Base-by-base conservation (phyloP, 2,113 vertebrate species). In the Lophura nycthemera region DNA sequence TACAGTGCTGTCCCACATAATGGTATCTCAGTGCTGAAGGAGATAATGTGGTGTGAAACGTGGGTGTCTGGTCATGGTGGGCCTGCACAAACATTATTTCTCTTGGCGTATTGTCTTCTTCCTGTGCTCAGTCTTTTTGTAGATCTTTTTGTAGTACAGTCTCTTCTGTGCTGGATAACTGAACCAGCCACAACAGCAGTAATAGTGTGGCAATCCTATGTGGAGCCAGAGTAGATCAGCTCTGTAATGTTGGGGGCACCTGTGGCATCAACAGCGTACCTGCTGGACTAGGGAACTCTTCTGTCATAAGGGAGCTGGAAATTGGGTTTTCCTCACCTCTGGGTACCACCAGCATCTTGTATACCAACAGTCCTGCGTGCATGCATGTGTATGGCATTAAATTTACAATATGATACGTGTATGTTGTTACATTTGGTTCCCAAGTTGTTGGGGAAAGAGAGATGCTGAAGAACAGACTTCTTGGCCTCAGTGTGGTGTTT, bases 191-290 rank as follows among this genome's bases (percentile, higher is more conserved):
- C 30, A 66, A 9, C 29, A 60, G 0, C 8, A 38, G n/a, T 34
- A 40, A n/a, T 20, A 1, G 2, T 63, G 20, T 60, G 66, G 71
- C 45, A 80, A 5, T 89, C 40, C 59, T 69, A 29, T 3, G 19
- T 17, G 22, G 48, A 47, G 15, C 10, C 4, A 4, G 14, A 40
- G 54, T 11, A 15, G 19, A 13, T 76, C 10, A 83, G 16, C 32
- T 83, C 34, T 69, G 2, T 59, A n/a, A n/a, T 12, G 3, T 2
- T 11, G 8, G 27, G 2, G 2, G 50, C 7, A 3, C 30, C 48
- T 34, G 6, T 5, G 29, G 25, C 8, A 13, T 76, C 67, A 36
- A 11, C 42, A 54, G 56, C 43, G 0, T 18, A 6, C 5, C 10
- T 60, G 56, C 42, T 59, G 32, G 67, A 50, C 47, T 8, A 9